Percentiles rank a stretch among this genome's conserved stretches.
Evolutionary conservation across 1,140 invertebrate genomes (phyloP).

Genomic region (Antheraea pernyi): DNA sequence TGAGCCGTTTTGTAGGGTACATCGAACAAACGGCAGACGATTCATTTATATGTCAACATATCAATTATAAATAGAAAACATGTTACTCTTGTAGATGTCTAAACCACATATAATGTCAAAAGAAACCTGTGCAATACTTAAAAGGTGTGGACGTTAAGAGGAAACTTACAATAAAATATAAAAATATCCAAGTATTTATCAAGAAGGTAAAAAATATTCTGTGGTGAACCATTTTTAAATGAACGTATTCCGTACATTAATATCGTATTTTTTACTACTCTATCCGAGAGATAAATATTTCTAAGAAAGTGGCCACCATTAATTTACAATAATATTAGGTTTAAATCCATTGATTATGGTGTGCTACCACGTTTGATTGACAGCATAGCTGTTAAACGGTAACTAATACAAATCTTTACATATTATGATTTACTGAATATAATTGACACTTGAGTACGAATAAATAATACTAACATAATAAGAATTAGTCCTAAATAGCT

Average conservation of each 20-base stretch:
- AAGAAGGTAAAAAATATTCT: background rate
- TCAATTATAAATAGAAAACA: no score
- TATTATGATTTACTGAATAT: background rate
- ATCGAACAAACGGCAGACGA: no score
- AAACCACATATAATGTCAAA: background rate
- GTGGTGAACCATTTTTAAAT: background rate
- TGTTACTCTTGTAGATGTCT: no score
- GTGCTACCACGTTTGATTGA: conserved; percentile 8
- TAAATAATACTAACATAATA: background rate
- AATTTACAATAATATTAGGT: conserved; percentile 3
- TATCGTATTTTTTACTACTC: background rate
- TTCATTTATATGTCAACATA: no score
- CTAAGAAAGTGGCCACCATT: conserved; percentile 6
- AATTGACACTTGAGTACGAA: background rate
- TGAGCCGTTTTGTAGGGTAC: no score
- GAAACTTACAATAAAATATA: background rate
- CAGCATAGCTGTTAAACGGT: conserved; percentile 10
- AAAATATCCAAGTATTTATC: background rate
- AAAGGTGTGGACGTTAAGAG: background rate
- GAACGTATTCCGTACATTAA: background rate
- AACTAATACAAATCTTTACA: background rate
- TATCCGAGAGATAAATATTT: conserved; percentile 4
- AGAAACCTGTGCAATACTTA: background rate
- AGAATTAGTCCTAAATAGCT: background rate
- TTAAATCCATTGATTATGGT: conserved; percentile 13